A percentile compares a stretch with the other conserved stretches of the same genome.
Evolutionary conservation across 2,797 vertebrate genomes (phyloP).

Genomic region (Craterocephalus amniculus): DNA sequence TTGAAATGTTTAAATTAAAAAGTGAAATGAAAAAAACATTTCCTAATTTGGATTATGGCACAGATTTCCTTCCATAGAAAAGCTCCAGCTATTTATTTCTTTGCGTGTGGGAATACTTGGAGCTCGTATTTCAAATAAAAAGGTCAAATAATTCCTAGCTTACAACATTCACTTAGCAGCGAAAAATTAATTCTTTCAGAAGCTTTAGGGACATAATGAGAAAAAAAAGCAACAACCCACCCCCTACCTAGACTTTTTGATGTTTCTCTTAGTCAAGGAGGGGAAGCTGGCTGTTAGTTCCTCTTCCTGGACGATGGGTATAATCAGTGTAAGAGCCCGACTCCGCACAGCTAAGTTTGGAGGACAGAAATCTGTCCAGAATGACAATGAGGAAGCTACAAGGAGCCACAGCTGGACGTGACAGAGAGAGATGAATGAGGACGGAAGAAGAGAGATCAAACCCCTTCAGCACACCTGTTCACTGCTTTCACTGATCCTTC

Average conservation of each 20-base stretch:
- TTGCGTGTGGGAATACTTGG: too few species aligned
- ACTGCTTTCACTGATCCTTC: slow-evolving; percentile 43
- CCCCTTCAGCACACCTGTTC: slow-evolving; percentile 66
- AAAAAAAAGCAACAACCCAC: too few species aligned
- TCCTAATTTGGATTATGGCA: too few species aligned
- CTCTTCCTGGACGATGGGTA: slow-evolving; percentile 47
- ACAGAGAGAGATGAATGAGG: slow-evolving; percentile 69
- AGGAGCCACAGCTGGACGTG: slow-evolving; percentile 68
- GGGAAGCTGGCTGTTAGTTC: slow-evolving; percentile 16
- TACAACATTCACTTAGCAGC: too few species aligned
- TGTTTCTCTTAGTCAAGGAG: slow-evolving; percentile 17
- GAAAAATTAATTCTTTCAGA: too few species aligned
- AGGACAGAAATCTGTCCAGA: slow-evolving; percentile 55
- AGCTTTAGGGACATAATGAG: too few species aligned
- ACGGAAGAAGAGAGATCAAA: slow-evolving; percentile 61
- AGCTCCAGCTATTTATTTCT: too few species aligned
- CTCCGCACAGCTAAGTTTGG: slow-evolving; percentile 55
- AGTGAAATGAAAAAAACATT: too few species aligned
- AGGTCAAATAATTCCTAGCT: too few species aligned
- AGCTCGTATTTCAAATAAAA: too few species aligned
- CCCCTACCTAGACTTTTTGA: background rate
- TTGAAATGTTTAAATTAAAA: too few species aligned
- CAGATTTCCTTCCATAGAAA: too few species aligned
- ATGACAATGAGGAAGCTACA: slow-evolving; percentile 74
- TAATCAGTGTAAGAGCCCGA: slow-evolving; percentile 69